Evolutionary conservation across 2,888 invertebrate genomes (phyloP).

Genomic region (Cerceris rybyensis): DNA sequence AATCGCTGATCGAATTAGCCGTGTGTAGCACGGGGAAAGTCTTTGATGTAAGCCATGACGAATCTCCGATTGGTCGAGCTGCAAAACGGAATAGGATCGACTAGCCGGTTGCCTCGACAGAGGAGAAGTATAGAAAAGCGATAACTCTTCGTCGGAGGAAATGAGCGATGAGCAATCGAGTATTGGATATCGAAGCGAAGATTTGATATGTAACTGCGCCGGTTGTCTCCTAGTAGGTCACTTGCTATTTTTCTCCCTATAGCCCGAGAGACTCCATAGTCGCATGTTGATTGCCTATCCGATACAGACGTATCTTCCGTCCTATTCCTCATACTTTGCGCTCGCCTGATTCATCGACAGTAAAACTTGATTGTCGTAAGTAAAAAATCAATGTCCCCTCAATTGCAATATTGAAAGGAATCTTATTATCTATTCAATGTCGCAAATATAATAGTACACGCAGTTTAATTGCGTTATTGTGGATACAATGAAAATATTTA

Average conservation of each 20-base stretch:
- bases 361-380: not conserved
- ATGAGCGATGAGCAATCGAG: slow-evolving; percentile 57
- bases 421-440: too few relatives aligned
- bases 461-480: too few relatives aligned
- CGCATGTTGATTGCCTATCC: slow-evolving; percentile 51
- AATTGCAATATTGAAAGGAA: too few relatives aligned
- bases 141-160: slow-evolving; percentile 55
- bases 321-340: not conserved
- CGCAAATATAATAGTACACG: too few relatives aligned
- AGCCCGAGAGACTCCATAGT: slow-evolving; percentile 23
- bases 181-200: slow-evolving; percentile 56
- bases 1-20: slow-evolving; percentile 10
- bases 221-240: slow-evolving; percentile 28
- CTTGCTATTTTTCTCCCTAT: not conserved
- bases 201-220: slow-evolving; percentile 54
- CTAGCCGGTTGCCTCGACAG: slow-evolving; percentile 8
- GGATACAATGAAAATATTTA: too few relatives aligned
- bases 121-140: slow-evolving; percentile 52
- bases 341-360: not conserved
- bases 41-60: not conserved
- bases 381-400: too few relatives aligned
- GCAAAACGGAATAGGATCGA: slow-evolving; percentile 11
- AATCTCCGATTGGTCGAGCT: not conserved
- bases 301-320: slow-evolving; percentile 21
- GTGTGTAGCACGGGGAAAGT: slow-evolving; percentile 1